Evolutionary conservation across 2,113 vertebrate genomes (phyloP).

Genomic region (Ageneiosus marmoratus): DNA sequence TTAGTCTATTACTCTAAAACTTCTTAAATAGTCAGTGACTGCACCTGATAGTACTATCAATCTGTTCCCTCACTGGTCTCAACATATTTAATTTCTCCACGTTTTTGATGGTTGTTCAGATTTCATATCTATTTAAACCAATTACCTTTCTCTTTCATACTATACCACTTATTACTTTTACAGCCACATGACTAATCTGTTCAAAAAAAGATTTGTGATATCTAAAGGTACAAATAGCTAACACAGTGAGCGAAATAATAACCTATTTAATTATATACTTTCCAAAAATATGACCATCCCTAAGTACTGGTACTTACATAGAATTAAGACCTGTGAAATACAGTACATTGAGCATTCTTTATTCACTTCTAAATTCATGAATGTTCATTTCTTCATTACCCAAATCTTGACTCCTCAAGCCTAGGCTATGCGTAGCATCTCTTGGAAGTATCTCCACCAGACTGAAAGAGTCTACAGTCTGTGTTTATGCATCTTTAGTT

Average conservation of each 20-base stretch:
- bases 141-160: background rate
- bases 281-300: background rate
- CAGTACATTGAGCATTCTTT: background rate
- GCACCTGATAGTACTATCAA: conserved; percentile 52
- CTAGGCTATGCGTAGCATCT: background rate
- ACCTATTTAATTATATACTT: background rate
- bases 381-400: background rate
- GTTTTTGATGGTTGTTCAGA: conserved; percentile 52
- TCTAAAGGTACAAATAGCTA: background rate
- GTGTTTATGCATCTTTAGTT: too few relatives aligned
- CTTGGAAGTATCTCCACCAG: too few relatives aligned
- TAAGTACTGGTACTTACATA: background rate
- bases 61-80: conserved; percentile 45
- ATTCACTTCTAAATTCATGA: background rate
- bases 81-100: conserved; percentile 38
- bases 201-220: background rate
- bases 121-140: conserved; percentile 44
- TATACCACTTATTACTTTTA: background rate
- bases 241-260: background rate
- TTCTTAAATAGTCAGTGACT: too few relatives aligned
- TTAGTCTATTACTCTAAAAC: too few relatives aligned
- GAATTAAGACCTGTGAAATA: background rate
- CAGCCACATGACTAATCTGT: background rate
- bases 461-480: too few relatives aligned
- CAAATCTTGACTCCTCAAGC: background rate